Conservation (phyloP, 1,140 invertebrate genomes). For the Hormaphis cornu region DNA sequence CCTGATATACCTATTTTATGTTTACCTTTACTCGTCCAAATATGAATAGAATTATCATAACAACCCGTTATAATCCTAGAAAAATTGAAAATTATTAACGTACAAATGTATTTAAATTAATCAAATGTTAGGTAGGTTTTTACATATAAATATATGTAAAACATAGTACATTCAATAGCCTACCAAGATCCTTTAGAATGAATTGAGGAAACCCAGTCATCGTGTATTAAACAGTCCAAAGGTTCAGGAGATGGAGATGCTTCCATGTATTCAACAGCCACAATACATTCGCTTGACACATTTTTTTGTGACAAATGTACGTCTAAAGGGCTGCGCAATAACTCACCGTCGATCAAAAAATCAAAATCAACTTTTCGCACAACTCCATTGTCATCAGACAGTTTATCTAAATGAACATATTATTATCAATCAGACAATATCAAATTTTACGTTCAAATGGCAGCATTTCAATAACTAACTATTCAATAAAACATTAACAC, state of each 20-base stretch:
- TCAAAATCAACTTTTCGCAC: constrained; percentile 67
- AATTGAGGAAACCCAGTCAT: constrained; percentile 90
- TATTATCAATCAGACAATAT: not conserved
- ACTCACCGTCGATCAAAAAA: constrained; percentile 73
- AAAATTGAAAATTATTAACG: not conserved
- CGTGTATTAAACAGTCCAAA: constrained; percentile 79
- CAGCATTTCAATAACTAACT: not conserved
- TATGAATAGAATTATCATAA: constrained; percentile 85
- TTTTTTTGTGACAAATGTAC: constrained; percentile 60
- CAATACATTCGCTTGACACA: constrained; percentile 62
- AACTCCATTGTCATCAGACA: constrained; percentile 41
- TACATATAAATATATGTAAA: not conserved
- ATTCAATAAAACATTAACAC: not conserved
- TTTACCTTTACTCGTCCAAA: constrained; percentile 79
- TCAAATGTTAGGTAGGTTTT: not conserved
- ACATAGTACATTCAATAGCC: constrained; percentile 24
- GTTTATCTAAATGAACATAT: constrained; percentile 33
- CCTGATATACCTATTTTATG: constrained; percentile 75
- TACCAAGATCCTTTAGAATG: constrained; percentile 64
- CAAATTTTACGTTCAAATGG: not conserved
- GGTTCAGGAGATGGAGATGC: constrained; percentile 78
- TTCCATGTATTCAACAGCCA: constrained; percentile 85
- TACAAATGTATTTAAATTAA: not conserved
- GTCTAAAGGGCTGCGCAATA: constrained; percentile 57
- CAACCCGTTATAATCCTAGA: constrained; percentile 82